Conservation (phyloP, 1,140 invertebrate species). For the Drosophila murphyi region DNA sequence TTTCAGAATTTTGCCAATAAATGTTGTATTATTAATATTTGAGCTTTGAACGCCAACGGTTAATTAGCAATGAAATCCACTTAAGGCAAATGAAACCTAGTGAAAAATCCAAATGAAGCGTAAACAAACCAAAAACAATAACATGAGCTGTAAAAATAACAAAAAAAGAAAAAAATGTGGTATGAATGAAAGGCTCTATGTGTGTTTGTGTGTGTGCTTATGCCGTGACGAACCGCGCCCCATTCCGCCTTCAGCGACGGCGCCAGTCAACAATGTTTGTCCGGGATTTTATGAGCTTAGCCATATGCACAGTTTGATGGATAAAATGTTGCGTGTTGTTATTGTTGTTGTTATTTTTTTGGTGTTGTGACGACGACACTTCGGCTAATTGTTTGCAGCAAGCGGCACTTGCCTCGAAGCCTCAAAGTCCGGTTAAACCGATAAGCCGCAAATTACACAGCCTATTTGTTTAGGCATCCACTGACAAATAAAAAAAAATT, state of each 20-base stretch:
- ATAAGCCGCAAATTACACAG: constrained; percentile 14
- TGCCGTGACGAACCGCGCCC: constrained; percentile 41
- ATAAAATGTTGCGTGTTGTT: constrained; percentile 24
- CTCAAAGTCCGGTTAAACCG: constrained; percentile 16
- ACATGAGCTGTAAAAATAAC: constrained; percentile 43
- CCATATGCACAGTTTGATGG: constrained; percentile 58
- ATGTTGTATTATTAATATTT: constrained; percentile 56
- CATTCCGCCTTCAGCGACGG: constrained; percentile 32
- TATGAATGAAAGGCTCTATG: constrained; percentile 68
- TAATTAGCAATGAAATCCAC: constrained; percentile 62
- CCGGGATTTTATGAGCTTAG: constrained; percentile 54
- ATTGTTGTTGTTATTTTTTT: neutral
- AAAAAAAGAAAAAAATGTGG: constrained; percentile 49
- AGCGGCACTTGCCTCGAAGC: constrained; percentile 46
- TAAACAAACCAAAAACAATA: constrained; percentile 54
- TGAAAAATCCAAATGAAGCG: constrained; percentile 71
- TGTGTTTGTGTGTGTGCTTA: constrained; percentile 20
- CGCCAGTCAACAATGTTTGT: constrained; percentile 60
- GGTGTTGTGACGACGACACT: constrained; percentile 49
- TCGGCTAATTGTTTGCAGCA: constrained; percentile 75
- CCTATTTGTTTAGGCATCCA: constrained; percentile 19
- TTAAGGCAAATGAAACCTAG: constrained; percentile 59
- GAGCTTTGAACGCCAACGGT: constrained; percentile 59
- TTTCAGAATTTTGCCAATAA: constrained; percentile 61
- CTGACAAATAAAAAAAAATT: neutral